Evolutionary conservation across 2,113 vertebrate species (phyloP).

Genomic region (Junco hyemalis): DNA sequence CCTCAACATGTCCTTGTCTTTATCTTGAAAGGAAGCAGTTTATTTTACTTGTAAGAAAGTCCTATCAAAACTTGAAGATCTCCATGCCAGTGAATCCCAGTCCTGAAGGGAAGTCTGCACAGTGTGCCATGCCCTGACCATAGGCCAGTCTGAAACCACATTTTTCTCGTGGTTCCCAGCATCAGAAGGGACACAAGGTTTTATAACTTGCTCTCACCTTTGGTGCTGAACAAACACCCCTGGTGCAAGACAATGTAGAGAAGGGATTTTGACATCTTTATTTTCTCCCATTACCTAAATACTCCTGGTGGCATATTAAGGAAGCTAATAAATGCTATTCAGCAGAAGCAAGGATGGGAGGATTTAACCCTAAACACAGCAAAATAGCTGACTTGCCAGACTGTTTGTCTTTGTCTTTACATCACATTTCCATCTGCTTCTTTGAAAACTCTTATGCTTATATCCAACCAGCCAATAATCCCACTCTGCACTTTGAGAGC

Average conservation of each 20-base stretch:
- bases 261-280: background rate
- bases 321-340: background rate
- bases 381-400: background rate
- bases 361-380: background rate
- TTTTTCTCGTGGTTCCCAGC: accelerated
- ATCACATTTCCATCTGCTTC: background rate
- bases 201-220: background rate
- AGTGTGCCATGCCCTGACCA: accelerated
- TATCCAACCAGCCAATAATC: background rate
- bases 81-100: background rate
- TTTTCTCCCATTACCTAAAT: background rate
- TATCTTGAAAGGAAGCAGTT: background rate
- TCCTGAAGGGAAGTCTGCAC: background rate
- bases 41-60: background rate
- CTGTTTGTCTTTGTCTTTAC: background rate
- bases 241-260: background rate
- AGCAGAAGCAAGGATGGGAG: background rate
- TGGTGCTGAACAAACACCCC: background rate
- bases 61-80: background rate
- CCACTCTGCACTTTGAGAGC: background rate
- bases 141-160: background rate
- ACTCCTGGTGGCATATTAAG: background rate
- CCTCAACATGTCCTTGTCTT: background rate
- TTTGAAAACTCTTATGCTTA: background rate
- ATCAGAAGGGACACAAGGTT: background rate